A percentile compares a stretch with the other conserved stretches of the same genome.
Evolutionary conservation across 2,797 vertebrate genomes (phyloP).

Genomic region (Mionectes olivaceus): DNA sequence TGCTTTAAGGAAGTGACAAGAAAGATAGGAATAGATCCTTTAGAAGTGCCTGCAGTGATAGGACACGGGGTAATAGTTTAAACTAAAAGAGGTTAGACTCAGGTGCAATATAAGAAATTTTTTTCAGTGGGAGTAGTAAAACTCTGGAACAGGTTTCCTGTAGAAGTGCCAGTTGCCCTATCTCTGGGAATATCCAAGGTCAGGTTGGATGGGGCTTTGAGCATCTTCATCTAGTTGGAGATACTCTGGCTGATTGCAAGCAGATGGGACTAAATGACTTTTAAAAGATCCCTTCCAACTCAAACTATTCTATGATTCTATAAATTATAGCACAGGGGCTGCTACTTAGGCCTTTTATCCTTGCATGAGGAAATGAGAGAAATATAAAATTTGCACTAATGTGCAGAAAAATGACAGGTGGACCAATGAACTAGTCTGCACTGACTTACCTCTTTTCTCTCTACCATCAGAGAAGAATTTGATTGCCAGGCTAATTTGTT

Average conservation of each 20-base stretch:
- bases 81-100: neutral
- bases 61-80: accelerated
- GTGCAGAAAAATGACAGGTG: neutral
- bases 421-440: neutral
- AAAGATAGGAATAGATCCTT: neutral
- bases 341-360: neutral
- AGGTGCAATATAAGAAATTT: neutral
- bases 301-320: neutral
- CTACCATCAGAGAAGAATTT: neutral
- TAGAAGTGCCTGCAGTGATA: accelerated
- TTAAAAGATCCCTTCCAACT: neutral
- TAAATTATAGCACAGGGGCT: neutral
- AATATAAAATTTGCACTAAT: neutral
- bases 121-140: neutral
- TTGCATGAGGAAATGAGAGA: neutral
- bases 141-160: neutral
- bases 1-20: neutral
- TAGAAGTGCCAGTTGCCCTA: accelerated
- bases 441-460: neutral
- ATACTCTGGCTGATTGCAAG: neutral
- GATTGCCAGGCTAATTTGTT: conserved; percentile 45
- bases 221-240: neutral
- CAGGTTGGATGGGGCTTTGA: neutral
- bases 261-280: accelerated
- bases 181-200: neutral